Evolutionary conservation across 2,888 invertebrate genomes (phyloP).

Genomic region (Brachyopa scutellaris): DNA sequence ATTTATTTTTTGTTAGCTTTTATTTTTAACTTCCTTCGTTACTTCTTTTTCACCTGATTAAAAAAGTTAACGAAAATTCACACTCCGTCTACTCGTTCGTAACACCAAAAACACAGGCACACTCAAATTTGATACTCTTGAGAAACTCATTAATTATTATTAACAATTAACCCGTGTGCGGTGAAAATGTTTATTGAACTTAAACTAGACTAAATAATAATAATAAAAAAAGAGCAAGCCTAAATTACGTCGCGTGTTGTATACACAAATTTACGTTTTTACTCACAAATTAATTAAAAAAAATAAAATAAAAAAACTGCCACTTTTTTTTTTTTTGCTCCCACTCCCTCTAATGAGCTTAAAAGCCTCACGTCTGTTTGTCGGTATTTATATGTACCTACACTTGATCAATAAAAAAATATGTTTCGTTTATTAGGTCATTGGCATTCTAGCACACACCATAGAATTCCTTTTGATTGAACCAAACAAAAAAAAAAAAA

Average conservation of each 20-base stretch:
- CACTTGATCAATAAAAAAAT: conserved; percentile 44
- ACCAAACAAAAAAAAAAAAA: not conserved
- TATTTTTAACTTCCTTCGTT: conserved; percentile 2
- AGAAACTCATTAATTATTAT: conserved; percentile 56
- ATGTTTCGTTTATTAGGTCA: conserved; percentile 45
- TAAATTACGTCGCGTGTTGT: conserved; percentile 11
- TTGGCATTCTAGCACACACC: conserved; percentile 23
- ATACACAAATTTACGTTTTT: conserved; percentile 31
- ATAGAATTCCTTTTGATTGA: conserved; percentile 26
- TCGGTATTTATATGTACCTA: not conserved
- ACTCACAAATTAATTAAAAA: no score
- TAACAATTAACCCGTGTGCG: conserved; percentile 36
- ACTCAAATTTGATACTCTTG: conserved; percentile 13
- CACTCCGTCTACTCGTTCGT: no score
- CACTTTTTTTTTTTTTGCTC: conserved; percentile 48
- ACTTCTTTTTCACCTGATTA: conserved; percentile 36
- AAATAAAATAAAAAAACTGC: conserved; percentile 51
- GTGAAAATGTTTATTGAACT: conserved; percentile 56
- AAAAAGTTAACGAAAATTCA: conserved; percentile 16
- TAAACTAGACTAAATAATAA: conserved; percentile 33
- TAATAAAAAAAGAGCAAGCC: conserved; percentile 21
- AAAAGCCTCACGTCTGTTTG: not conserved
- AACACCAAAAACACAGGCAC: conserved; percentile 2
- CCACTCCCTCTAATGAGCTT: conserved; percentile 55
- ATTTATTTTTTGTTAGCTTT: not conserved